phyloP scores from a whole-genome alignment of 2,797 vertebrate species.

The Lepus oiostolus region DNA sequence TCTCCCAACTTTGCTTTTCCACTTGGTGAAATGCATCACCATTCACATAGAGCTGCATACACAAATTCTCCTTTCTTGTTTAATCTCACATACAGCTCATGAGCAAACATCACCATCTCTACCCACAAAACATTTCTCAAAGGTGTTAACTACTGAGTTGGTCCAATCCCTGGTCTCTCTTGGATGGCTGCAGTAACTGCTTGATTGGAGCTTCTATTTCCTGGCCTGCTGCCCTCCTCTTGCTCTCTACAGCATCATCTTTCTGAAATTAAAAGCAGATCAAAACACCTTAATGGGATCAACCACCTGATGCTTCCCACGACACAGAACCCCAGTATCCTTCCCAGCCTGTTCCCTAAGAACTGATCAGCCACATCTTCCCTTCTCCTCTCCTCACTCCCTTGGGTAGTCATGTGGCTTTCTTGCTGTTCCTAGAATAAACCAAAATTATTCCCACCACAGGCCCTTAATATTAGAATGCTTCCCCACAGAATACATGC shows the following conservation, averaged over 20 bases:
- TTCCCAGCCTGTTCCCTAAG: background rate
- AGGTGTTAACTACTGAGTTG: background rate
- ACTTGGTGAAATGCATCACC: background rate
- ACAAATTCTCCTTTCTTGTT: background rate
- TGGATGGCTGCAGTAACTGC: background rate
- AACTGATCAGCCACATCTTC: background rate
- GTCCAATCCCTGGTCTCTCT: background rate
- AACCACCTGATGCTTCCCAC: background rate
- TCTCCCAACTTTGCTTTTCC: background rate
- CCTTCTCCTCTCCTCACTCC: background rate
- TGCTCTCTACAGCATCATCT: background rate
- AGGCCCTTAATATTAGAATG: background rate
- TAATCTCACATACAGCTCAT: background rate
- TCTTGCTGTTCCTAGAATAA: background rate
- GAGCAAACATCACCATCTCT: background rate
- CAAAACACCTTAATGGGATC: background rate
- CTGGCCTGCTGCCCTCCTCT: background rate
- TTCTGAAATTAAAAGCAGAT: background rate
- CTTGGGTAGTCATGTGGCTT: background rate
- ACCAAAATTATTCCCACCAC: background rate
- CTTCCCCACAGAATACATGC: background rate
- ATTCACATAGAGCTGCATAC: background rate
- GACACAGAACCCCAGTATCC: background rate
- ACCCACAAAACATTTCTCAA: background rate
- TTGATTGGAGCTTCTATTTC: background rate